Evolutionary conservation across 92 coral and sea anemone genomes (phyloP), one percentile per base, ranked within the genome.

Genomic region (Palythoa grandiflora): DNA sequence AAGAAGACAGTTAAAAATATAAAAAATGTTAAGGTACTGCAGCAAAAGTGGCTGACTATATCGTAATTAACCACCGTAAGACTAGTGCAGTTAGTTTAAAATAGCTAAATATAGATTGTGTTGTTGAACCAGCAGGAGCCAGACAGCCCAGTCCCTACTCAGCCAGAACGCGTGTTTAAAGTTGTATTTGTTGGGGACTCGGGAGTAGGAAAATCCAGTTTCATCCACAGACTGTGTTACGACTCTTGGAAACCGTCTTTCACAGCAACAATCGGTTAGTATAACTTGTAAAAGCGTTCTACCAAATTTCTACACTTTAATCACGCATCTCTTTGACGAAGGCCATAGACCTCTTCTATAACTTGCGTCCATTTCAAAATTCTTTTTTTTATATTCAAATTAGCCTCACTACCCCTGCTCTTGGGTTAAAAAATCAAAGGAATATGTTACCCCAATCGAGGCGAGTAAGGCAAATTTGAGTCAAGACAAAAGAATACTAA

Each of bases 161-260:
- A 91, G 12, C 95, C 98, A 4, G 97, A 95, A 57, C 91, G 99
- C 65, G 97, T 97, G 20, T 97, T 95, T 77, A 97, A 97, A 79
- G 95, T 97, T 15, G 98, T 97, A 28, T 95, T 97, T 73, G 96
- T 97, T 16, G 99, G 99, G 12, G 98, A 97, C 85, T 97, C 99
- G 1, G 99, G 99, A 19, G 99, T 97, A 40, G 99, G 99, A 9
- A 97, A 97, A 70, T 97, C 99, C 2, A 97, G 99, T 83, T 97
- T 97, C 78, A 93, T 97, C 57, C 99, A 97, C 73, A 92, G 99
- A 54, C 93, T 95, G 83, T 97, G 99, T 76, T 96, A 92, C 90
- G 99, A 95, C 71, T 83, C 89, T 38, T 97, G 99, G 99, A 97
- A 90, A 75, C 96, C 99, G 9, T 97, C 99, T 17, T 97, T 95